phyloP scores from a whole-genome alignment of 2,113 vertebrate genomes.

The Sinocyclocheilus maitianheensis region DNA sequence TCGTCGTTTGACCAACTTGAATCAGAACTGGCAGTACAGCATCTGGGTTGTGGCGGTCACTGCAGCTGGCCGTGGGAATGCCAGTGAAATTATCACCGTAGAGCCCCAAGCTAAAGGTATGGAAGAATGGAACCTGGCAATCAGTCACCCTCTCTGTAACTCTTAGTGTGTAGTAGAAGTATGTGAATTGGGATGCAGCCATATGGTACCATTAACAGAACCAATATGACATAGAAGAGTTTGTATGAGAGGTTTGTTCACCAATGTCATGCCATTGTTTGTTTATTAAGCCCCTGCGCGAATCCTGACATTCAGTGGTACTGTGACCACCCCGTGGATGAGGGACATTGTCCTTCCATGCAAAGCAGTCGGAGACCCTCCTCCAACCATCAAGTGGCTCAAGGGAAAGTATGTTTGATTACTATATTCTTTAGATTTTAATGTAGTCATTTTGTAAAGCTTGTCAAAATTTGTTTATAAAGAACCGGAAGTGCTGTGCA shows the following conservation, averaged over 20 bases:
- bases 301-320: slow-evolving; percentile 95
- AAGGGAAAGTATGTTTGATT: slow-evolving; percentile 89
- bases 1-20: slow-evolving; percentile 94
- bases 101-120: slow-evolving; percentile 94
- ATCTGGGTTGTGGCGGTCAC: slow-evolving; percentile 98
- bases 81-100: slow-evolving; percentile 95
- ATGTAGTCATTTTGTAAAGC: too few relatives aligned
- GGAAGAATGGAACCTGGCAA: background rate
- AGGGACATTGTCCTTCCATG: slow-evolving; percentile 95
- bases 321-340: slow-evolving; percentile 98
- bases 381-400: slow-evolving; percentile 95
- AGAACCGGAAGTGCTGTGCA: background rate
- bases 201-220: background rate
- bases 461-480: too few relatives aligned
- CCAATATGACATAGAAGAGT: background rate
- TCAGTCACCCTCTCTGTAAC: background rate
- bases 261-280: slow-evolving; percentile 22
- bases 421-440: too few relatives aligned
- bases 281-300: slow-evolving; percentile 84
- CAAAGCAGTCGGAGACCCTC: slow-evolving; percentile 92
- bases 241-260: background rate
- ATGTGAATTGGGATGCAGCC: too few relatives aligned
- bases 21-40: slow-evolving; percentile 92
- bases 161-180: background rate
- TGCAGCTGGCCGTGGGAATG: slow-evolving; percentile 93